Evolutionary conservation across 2,113 vertebrate genomes (phyloP).

Genomic region (Gnathonemus longibarbis): DNA sequence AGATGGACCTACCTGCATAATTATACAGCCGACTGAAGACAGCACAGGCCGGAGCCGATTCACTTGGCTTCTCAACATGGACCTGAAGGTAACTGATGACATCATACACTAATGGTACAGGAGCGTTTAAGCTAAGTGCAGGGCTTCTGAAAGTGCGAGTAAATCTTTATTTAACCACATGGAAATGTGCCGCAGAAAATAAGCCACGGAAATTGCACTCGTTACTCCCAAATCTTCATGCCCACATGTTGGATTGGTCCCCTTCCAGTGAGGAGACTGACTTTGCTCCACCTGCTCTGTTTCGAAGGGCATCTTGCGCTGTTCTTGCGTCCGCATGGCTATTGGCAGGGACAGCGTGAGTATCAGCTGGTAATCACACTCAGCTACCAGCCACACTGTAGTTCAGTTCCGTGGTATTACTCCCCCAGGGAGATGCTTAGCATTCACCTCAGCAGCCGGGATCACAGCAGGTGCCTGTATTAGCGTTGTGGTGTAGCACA

Average conservation of each 20-base stretch:
- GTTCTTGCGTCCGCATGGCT: neutral
- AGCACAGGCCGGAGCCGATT: constrained; percentile 45
- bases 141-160: neutral
- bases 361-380: neutral
- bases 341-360: neutral
- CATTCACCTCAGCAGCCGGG: neutral
- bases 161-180: neutral
- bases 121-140: neutral
- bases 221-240: neutral
- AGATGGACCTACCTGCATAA: constrained; percentile 66
- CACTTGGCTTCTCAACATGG: constrained; percentile 73
- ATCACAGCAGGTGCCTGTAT: neutral
- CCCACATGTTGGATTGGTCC: neutral
- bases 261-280: neutral
- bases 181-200: neutral
- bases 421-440: neutral
- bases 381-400: neutral
- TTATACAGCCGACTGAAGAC: constrained; percentile 47
- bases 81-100: constrained; percentile 57
- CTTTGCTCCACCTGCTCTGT: neutral
- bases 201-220: neutral
- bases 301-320: neutral
- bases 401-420: neutral
- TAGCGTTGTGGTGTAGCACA: neutral
- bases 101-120: neutral